phyloP scores from a whole-genome alignment of 2,113 vertebrate genomes.

The Ageneiosus marmoratus region DNA sequence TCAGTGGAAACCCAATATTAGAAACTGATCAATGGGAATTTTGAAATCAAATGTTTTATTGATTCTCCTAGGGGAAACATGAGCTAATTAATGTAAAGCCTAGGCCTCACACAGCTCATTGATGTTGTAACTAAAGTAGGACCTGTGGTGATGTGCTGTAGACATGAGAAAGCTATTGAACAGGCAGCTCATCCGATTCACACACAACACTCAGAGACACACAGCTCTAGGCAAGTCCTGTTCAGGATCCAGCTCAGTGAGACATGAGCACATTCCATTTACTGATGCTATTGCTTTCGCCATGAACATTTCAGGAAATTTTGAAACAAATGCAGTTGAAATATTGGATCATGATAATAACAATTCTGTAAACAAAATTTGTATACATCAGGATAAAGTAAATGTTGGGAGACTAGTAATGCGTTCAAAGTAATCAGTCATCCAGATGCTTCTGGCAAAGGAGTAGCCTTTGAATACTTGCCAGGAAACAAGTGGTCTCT shows the following conservation, averaged over 20 bases:
- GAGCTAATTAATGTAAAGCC: slow-evolving; percentile 60
- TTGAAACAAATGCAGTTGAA: slow-evolving; percentile 14
- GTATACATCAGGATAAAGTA: not conserved
- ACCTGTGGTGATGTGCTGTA: slow-evolving; percentile 53
- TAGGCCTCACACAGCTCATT: slow-evolving; percentile 32
- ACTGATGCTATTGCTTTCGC: slow-evolving; percentile 49
- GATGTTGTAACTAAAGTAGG: slow-evolving; percentile 45
- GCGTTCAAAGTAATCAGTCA: not conserved
- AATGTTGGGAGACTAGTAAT: not conserved
- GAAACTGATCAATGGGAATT: slow-evolving; percentile 54
- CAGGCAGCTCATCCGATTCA: slow-evolving; percentile 30
- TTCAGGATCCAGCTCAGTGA: slow-evolving; percentile 52
- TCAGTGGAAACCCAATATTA: slow-evolving; percentile 47
- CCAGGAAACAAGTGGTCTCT: slow-evolving; percentile 11
- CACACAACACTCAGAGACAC: slow-evolving; percentile 32
- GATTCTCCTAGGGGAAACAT: slow-evolving; percentile 45
- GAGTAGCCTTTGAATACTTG: not conserved
- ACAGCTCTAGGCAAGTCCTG: slow-evolving; percentile 48
- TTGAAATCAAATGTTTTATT: slow-evolving; percentile 57
- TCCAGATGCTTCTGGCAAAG: not conserved
- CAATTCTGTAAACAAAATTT: not conserved
- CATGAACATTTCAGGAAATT: not conserved
- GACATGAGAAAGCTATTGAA: slow-evolving; percentile 61
- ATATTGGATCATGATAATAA: not conserved
- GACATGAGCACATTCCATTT: slow-evolving; percentile 60